Conservation (phyloP, 2,888 invertebrate species). For the Dynastes tityus region DNA sequence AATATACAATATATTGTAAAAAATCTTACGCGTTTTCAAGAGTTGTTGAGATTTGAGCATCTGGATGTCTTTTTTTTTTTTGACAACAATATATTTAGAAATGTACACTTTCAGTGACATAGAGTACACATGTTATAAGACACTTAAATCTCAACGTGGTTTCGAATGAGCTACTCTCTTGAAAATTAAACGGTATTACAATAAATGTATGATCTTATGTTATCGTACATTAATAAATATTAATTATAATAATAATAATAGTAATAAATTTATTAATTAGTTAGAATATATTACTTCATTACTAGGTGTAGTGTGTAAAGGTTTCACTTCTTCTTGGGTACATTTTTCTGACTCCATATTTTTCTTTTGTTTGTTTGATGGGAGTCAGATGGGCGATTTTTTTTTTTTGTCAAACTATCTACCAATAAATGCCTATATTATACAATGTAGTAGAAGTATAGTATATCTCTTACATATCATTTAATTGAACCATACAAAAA, state of each 20-base stretch:
- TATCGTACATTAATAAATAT: constrained; percentile 3
- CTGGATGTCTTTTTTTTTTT: background rate
- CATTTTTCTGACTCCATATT: background rate
- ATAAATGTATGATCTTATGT: background rate
- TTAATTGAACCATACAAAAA: constrained; percentile 58
- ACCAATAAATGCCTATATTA: too few species aligned
- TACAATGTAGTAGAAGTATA: background rate
- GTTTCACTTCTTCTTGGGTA: background rate
- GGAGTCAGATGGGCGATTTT: too few species aligned
- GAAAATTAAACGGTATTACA: background rate
- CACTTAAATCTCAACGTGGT: too few species aligned
- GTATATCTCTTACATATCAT: background rate
- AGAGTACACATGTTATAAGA: too few species aligned
- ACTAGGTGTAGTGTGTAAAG: background rate
- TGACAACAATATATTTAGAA: too few species aligned
- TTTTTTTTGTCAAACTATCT: too few species aligned
- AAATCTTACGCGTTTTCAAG: constrained; percentile 35
- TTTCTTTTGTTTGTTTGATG: background rate
- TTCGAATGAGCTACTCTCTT: background rate
- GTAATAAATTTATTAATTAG: constrained; percentile 13
- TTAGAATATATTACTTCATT: constrained; percentile 13
- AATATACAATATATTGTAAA: constrained; percentile 33
- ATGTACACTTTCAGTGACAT: too few species aligned
- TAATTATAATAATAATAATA: background rate
- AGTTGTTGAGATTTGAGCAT: constrained; percentile 23